A percentile compares a stretch with the other conserved stretches of the same genome.
These are phyloP conservation scores for Pangasius mekongensis DNA, from an alignment of 2,797 vertebrate genomes.

Conservation along the genomic window DNA sequence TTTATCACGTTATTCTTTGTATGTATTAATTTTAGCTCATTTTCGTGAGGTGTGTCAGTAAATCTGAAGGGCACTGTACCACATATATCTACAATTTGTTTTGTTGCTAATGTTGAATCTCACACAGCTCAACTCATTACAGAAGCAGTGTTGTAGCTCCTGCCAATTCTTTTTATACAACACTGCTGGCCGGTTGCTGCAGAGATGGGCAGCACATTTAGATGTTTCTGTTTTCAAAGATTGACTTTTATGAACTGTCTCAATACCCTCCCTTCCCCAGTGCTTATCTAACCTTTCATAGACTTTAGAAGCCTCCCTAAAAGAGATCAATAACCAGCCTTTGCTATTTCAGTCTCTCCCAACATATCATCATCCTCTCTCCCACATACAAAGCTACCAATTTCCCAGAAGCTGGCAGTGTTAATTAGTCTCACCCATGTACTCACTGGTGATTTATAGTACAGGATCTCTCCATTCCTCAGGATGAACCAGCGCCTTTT, in stretches of 20 bases:
- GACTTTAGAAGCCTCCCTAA: background rate
- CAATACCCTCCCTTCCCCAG: background rate
- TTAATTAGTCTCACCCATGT: slow-evolving; percentile 3
- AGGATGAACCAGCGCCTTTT: slow-evolving; percentile 96
- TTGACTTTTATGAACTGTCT: background rate
- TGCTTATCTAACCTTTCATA: background rate
- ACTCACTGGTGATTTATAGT: slow-evolving; percentile 96
- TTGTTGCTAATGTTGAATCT: background rate
- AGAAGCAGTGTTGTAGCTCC: background rate
- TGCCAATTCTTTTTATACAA: slow-evolving; percentile 3
- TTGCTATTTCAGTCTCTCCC: background rate
- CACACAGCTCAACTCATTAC: background rate
- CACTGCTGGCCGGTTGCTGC: background rate
- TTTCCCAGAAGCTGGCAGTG: slow-evolving; percentile 23
- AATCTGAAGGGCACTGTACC: background rate
- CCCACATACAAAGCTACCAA: background rate
- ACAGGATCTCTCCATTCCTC: slow-evolving; percentile 90
- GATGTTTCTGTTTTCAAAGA: background rate
- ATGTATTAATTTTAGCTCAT: background rate
- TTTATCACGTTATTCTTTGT: background rate
- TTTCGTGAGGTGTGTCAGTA: background rate
- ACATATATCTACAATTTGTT: background rate
- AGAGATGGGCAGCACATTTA: background rate
- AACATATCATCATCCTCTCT: background rate
- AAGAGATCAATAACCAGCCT: background rate